phyloP scores from a whole-genome alignment of 2,113 vertebrate species.

The Shinisaurus crocodilurus region DNA sequence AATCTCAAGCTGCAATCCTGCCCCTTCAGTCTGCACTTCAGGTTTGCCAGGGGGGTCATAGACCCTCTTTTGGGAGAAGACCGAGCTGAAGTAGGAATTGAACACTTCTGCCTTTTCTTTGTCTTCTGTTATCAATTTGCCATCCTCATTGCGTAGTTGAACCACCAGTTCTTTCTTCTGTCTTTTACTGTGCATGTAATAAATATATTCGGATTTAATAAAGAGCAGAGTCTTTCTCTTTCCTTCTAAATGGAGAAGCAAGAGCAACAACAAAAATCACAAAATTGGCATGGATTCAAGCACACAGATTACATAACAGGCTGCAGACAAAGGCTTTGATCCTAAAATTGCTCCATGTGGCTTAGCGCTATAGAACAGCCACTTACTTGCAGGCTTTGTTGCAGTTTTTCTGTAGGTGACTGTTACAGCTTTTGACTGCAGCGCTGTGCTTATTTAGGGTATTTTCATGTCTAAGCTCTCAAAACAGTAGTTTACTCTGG shows the following conservation, averaged over 20 bases:
- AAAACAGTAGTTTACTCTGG: background rate
- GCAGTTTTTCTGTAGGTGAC: background rate
- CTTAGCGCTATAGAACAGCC: background rate
- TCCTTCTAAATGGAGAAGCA: background rate
- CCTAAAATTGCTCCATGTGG: background rate
- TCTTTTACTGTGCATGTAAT: no score
- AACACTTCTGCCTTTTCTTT: no score
- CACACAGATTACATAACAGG: slow-evolving; percentile 29
- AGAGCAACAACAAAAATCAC: background rate
- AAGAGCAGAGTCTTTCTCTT: background rate
- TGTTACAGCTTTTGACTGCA: background rate
- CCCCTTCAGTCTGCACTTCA: no score
- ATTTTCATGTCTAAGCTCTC: background rate
- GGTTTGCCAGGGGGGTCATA: no score
- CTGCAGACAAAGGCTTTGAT: slow-evolving; percentile 20
- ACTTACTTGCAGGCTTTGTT: background rate
- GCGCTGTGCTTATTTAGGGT: background rate
- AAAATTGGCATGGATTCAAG: slow-evolving; percentile 10
- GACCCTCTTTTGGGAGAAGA: no score
- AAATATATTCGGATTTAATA: background rate
- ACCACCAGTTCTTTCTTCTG: no score
- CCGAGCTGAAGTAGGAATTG: no score
- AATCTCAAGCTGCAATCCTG: no score
- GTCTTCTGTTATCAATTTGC: no score
- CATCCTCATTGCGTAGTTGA: no score